These are phyloP conservation scores for Eulimnadia texana DNA, from an alignment of 1,140 invertebrate species.

Conservation along the genomic window DNA sequence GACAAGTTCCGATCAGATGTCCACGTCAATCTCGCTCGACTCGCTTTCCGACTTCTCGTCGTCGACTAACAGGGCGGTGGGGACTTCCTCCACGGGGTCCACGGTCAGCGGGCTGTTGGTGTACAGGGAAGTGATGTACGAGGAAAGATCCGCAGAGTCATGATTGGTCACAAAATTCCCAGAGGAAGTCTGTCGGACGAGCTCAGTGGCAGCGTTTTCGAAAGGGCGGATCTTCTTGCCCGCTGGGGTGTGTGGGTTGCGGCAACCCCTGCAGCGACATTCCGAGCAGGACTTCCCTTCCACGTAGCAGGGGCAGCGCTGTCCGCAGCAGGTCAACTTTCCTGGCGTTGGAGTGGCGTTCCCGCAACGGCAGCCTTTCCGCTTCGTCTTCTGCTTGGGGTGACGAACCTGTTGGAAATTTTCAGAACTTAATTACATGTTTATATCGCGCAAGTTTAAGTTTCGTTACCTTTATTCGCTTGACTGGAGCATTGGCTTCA, in stretches of 20 bases:
- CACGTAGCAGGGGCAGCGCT: slow-evolving; percentile 83
- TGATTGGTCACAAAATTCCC: neutral
- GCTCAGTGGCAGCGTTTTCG: neutral
- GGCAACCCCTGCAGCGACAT: slow-evolving; percentile 77
- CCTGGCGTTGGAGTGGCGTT: slow-evolving; percentile 71
- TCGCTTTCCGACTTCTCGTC: slow-evolving; percentile 10
- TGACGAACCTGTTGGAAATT: neutral
- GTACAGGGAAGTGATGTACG: slow-evolving; percentile 2
- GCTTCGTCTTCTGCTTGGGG: slow-evolving; percentile 44
- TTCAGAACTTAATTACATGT: neutral
- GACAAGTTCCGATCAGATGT: no score
- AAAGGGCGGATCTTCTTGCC: slow-evolving; percentile 50
- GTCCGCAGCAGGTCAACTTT: slow-evolving; percentile 80
- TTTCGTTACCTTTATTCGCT: neutral
- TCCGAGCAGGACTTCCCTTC: slow-evolving; percentile 68
- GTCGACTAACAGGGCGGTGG: slow-evolving; percentile 8
- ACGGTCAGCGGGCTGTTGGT: slow-evolving; percentile 4
- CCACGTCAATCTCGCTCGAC: slow-evolving; percentile 6
- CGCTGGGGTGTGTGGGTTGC: slow-evolving; percentile 69
- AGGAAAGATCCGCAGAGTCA: neutral
- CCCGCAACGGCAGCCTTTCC: slow-evolving; percentile 67
- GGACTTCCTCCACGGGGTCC: slow-evolving; percentile 10
- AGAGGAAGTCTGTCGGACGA: neutral
- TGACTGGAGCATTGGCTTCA: neutral
- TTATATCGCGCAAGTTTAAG: neutral